Conservation (phyloP, 2,113 vertebrate genomes). For the Hypanus sabinus region DNA sequence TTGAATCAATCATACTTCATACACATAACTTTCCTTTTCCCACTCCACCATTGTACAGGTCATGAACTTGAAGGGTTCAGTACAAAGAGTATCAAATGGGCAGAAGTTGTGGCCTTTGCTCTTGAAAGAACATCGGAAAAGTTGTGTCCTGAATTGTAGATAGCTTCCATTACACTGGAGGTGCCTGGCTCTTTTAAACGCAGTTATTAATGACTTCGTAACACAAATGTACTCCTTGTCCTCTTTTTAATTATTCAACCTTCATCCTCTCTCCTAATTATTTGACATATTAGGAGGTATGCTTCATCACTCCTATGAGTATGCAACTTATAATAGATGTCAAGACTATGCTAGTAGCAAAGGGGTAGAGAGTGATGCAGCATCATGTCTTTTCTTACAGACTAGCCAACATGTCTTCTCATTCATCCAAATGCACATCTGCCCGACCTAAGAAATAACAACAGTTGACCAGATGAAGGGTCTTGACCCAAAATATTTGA, state of each 20-base stretch:
- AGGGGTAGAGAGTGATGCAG: not conserved
- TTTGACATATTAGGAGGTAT: not conserved
- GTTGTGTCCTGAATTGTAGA: not conserved
- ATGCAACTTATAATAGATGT: too few species aligned
- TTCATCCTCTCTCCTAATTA: not conserved
- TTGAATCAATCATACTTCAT: too few species aligned
- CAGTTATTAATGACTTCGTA: not conserved
- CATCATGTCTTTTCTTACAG: not conserved
- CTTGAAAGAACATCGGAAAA: not conserved
- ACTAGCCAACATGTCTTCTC: not conserved
- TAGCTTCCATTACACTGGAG: not conserved
- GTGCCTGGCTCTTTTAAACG: not conserved
- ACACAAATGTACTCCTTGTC: not conserved
- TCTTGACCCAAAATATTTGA: too few species aligned
- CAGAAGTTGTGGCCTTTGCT: not conserved
- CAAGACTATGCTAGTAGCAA: not conserved
- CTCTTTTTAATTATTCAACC: not conserved
- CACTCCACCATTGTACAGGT: too few species aligned
- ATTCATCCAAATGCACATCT: not conserved
- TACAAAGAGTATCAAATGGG: not conserved
- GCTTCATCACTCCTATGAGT: too few species aligned
- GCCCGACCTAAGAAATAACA: not conserved
- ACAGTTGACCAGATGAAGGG: too few species aligned
- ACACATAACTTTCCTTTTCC: too few species aligned
- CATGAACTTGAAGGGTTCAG: not conserved